Conservation (phyloP, 2,113 vertebrate genomes). For the Cavia aperea region DNA sequence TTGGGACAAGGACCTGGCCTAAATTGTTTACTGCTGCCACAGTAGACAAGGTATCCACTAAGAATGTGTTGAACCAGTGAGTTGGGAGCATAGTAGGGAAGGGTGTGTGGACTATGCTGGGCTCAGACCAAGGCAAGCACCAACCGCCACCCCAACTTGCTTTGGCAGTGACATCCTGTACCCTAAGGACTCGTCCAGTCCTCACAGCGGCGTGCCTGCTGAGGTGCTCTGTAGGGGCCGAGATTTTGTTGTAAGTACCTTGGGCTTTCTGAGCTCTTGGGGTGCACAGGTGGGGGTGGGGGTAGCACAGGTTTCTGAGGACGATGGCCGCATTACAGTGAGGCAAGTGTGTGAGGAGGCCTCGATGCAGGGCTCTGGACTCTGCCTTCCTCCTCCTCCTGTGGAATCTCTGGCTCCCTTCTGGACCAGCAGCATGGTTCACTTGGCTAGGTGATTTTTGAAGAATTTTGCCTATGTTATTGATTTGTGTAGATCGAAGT, state of each 20-base stretch:
- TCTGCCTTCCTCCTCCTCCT: too few species aligned
- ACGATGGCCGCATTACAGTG: fast-evolving
- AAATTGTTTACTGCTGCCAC: not conserved
- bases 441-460: not conserved
- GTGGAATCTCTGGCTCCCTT: not conserved
- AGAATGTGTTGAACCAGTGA: not conserved
- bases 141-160: conserved; percentile 48
- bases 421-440: not conserved
- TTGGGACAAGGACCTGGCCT: not conserved
- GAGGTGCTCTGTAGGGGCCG: conserved; percentile 95
- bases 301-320: fast-evolving
- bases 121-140: not conserved
- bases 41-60: not conserved
- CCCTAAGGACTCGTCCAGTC: conserved; percentile 94
- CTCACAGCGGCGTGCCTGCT: conserved; percentile 93
- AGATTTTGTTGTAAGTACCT: conserved; percentile 92
- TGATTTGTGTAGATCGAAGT: not conserved
- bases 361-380: not conserved
- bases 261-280: not conserved
- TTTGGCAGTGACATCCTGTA: conserved; percentile 91
- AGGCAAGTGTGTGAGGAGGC: not conserved
- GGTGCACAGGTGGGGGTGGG: fast-evolving
- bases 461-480: not conserved
- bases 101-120: not conserved
- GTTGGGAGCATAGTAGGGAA: not conserved